Percentiles rank a stretch among this genome's conserved stretches.
phyloP scores from a whole-genome alignment of 30 jellyfish, hydroid and myxozoan genomes.

The Hydra vulgaris region DNA sequence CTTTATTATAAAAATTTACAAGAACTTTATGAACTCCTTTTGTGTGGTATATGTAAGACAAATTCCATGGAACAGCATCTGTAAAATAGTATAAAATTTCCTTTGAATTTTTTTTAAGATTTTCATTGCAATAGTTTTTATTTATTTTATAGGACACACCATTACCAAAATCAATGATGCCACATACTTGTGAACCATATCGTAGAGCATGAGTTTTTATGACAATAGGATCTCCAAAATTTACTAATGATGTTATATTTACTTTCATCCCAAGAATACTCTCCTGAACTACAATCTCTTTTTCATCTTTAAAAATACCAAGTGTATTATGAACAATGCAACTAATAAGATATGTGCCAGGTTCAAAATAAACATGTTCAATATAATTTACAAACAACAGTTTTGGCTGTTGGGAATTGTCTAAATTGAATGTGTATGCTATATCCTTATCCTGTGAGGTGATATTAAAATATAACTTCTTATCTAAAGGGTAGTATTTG shows the following conservation, averaged over 20 bases:
- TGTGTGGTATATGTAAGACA: constrained; percentile 24
- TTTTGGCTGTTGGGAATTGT: constrained; percentile 28
- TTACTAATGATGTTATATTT: constrained; percentile 19
- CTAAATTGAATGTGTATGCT: constrained; percentile 46
- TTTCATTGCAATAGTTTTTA: neutral
- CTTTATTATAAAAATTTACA: constrained; percentile 35
- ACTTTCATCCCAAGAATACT: constrained; percentile 31
- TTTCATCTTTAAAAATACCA: constrained; percentile 25
- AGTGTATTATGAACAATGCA: constrained; percentile 41
- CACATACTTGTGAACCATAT: constrained; percentile 60
- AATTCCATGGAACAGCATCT: neutral
- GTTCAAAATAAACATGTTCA: constrained; percentile 20
- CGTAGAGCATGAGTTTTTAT: constrained; percentile 38
- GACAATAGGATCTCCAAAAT: constrained; percentile 23
- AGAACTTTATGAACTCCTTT: constrained; percentile 50
- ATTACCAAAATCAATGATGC: constrained; percentile 58
- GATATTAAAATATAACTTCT: constrained; percentile 25
- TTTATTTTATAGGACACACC: constrained; percentile 36
- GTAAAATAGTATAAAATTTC: neutral
- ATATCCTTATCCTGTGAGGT: constrained; percentile 65
- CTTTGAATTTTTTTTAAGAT: neutral
- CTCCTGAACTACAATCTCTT: constrained; percentile 30
- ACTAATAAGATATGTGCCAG: constrained; percentile 55
- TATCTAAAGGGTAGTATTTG: constrained; percentile 42
- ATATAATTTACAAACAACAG: constrained; percentile 15